Base-by-base conservation (phyloP, 64 coral and sea anemone genomes). In the Exaiptasia diaphana region DNA sequence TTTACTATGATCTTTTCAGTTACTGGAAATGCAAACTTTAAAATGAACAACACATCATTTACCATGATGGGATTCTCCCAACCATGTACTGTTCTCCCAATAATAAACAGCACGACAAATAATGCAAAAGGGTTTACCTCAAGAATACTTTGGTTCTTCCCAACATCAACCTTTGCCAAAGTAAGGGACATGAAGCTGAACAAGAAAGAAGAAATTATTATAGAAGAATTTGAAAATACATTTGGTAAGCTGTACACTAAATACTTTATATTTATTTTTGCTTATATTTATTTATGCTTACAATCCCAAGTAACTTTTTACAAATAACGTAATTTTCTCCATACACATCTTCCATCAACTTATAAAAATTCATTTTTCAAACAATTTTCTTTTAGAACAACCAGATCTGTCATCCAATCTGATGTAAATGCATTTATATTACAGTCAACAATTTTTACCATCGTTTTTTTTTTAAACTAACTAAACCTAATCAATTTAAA, bases 101-200 rank as follows among this genome's bases (percentile, higher is more conserved):
- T 75, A 6, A 85, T 85, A 31, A 4, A 75, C 27, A 56, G 75
- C 46, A 15, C 34, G 1, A 31, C 49, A 41, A 85, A 85, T 49
- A 75, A 75, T 48, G 53, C 53, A 12, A 85, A 85, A 34, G 82
- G 69, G 12, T 85, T 85, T 20, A 73, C 82, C 18, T 85, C 82
- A 17, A 74, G 82, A 25, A 45, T 85, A 0, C 9, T 75, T 4
- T 85, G 82, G 70, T 75, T 41, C n/a, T 85, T 85, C 18, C 82
- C 69, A n/a, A 2, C 25, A 39, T 70, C 82, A 60, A 56, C 75
- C 6, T 85, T 74, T 49, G 8, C 8, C 4, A 45, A 48, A 13
- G 11, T 85, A 0, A n/a, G 29, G 5, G 82, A 75, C 14, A 63
- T 22, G 7, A 61, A 43, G 9, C 45, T 75, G n/a, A 53, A 7